Conservation (phyloP, 2,113 vertebrate species). For the Dasyprocta punctata region DNA sequence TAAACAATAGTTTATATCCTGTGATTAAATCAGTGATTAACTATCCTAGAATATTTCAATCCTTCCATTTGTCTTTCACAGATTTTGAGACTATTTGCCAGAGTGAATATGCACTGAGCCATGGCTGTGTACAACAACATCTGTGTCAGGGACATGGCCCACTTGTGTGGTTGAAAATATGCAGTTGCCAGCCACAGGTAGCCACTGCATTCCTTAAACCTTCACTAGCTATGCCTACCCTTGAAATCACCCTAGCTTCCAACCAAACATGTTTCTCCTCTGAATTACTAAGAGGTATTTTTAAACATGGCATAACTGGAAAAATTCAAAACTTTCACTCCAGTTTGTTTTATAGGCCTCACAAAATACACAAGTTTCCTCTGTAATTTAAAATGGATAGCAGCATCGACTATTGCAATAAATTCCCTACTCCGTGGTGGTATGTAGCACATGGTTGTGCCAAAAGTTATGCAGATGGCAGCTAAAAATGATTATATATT, state of each 20-base stretch:
- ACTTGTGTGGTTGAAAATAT: neutral
- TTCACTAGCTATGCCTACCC: neutral
- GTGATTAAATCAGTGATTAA: neutral
- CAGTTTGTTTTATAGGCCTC: conserved; percentile 36
- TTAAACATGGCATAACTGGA: conserved; percentile 31
- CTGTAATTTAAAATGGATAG: conserved; percentile 58
- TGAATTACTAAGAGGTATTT: conserved; percentile 30
- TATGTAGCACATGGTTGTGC: conserved; percentile 30
- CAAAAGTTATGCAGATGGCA: conserved; percentile 70
- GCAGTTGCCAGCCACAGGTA: neutral
- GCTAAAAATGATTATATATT: conserved; percentile 59
- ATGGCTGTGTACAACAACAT: neutral
- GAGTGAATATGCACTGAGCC: neutral
- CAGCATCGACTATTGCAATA: conserved; percentile 43
- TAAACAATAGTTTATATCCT: neutral
- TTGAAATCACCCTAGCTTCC: conserved; percentile 28
- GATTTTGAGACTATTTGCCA: conserved; percentile 30
- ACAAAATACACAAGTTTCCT: conserved; percentile 15
- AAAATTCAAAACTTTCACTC: conserved; percentile 24
- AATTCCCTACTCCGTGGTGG: conserved; percentile 62
- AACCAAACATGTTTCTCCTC: conserved; percentile 43
- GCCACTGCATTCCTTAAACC: conserved; percentile 28
- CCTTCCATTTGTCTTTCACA: neutral
- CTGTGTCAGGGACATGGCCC: conserved; percentile 53
- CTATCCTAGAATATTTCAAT: neutral